Evolutionary conservation across 1,140 invertebrate species (phyloP), one percentile per base, ranked within the genome.

Genomic region (Cydia pomonella): DNA sequence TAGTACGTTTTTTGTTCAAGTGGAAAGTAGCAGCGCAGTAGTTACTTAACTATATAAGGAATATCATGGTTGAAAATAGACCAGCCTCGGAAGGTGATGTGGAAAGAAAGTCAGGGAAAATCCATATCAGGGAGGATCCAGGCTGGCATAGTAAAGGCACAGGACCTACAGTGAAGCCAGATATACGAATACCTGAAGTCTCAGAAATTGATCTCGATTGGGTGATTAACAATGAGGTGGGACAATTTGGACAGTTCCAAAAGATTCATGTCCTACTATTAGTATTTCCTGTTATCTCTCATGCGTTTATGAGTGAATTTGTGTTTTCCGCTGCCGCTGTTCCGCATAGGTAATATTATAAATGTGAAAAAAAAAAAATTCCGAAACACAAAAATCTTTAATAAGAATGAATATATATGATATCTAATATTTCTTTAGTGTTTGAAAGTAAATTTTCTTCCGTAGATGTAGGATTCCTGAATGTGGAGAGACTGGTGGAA

Each of bases 381-480:
- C n/a, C n/a, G n/a, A n/a, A n/a, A n/a, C n/a, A n/a, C n/a, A n/a
- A n/a, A n/a, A 18, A 50, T n/a, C 16, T 18, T n/a, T 18, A 18
- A 50, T 50, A 2, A 18, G 9, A 44, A 44, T n/a, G n/a, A 38
- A 9, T 38, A 33, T n/a, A n/a, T n/a, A n/a, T 33, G 29, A 38
- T 38, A 10, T 9, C 29, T 33, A 33, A 33, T 38, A 38, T 3
- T 10, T 33, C 33, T 38, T 38, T 2, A 38, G 33, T 38, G 0
- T 38, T 9, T 33, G 29, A 38, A 38, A 1, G 33, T 38, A 16
- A 47, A 47, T 47, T 16, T 29, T 18, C 63, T 29, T 66, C 6
- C 13, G 16, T 76, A 82, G 79, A 69, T 82, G 81, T 80, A 62
- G 41, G 3, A 69, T 82, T 53, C 79, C 81, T 38, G 77, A 80